phyloP scores from a whole-genome alignment of 1,140 invertebrate genomes.

The Zaprionus kolodkinae region DNA sequence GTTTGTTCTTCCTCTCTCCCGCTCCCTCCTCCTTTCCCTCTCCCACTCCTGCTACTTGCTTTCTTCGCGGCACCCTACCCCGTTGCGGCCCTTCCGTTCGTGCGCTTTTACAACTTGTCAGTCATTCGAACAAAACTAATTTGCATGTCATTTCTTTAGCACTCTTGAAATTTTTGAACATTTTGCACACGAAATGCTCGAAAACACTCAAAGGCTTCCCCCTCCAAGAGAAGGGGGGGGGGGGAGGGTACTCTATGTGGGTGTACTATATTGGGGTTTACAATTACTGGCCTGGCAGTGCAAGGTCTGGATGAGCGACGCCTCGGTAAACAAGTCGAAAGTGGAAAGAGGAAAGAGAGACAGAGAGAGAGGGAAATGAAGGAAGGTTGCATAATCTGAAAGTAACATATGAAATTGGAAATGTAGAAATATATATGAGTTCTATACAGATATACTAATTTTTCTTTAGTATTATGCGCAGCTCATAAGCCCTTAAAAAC shows the following conservation, averaged over 20 bases:
- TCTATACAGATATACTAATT: no score
- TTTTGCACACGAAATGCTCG: constrained; percentile 66
- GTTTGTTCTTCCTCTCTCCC: neutral
- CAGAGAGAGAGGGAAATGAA: neutral
- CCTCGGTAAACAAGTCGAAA: constrained; percentile 30
- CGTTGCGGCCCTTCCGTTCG: constrained; percentile 3
- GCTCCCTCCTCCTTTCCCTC: neutral
- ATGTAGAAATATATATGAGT: no score
- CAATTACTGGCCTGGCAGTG: constrained; percentile 14
- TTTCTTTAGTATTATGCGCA: no score
- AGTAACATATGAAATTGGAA: neutral
- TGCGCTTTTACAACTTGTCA: constrained; percentile 78
- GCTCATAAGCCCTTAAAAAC: no score
- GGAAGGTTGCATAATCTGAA: neutral
- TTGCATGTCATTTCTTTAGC: constrained; percentile 83
- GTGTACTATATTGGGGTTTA: constrained; percentile 10
- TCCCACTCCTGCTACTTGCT: neutral
- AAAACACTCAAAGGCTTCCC: constrained; percentile 23
- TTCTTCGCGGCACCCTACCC: neutral
- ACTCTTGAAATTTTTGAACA: constrained; percentile 71
- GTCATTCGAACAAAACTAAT: constrained; percentile 84
- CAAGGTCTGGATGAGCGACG: constrained; percentile 7
- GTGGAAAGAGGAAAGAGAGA: neutral
- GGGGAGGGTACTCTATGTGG: neutral
- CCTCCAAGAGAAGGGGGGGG: neutral